Evolutionary conservation across 1,140 invertebrate species (phyloP).

Genomic region (Luehdorfia chinensis): DNA sequence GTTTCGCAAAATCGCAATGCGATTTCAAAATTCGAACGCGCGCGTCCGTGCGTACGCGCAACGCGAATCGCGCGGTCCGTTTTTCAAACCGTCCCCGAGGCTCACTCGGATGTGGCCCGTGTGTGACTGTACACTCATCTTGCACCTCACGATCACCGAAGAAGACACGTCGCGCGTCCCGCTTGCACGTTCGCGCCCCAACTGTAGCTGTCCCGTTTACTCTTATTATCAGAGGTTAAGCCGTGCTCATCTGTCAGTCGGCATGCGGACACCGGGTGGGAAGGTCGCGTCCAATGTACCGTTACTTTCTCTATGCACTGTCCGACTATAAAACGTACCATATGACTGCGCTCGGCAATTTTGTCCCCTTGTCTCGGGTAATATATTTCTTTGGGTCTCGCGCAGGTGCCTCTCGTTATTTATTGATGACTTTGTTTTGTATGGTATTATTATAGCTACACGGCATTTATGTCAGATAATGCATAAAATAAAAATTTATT

Average conservation of each 20-base stretch:
- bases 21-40: constrained; percentile 50
- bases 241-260: constrained; percentile 70
- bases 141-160: constrained; percentile 72
- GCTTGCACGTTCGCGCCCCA: constrained; percentile 30
- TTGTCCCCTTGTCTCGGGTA: constrained; percentile 43
- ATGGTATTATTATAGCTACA: constrained; percentile 32
- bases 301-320: constrained; percentile 64
- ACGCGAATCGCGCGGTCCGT: constrained; percentile 51
- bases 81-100: constrained; percentile 61
- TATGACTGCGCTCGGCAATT: constrained; percentile 48
- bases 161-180: constrained; percentile 61
- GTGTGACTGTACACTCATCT: constrained; percentile 75
- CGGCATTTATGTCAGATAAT: constrained; percentile 25
- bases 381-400: constrained; percentile 45
- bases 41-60: constrained; percentile 61
- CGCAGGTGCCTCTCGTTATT: constrained; percentile 48
- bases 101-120: constrained; percentile 69
- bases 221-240: constrained; percentile 73
- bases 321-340: constrained; percentile 55
- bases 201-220: constrained; percentile 48
- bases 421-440: constrained; percentile 29
- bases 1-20: constrained; percentile 25
- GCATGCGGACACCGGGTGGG: constrained; percentile 61
- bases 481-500: constrained; percentile 17
- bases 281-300: constrained; percentile 57